Conservation (phyloP, 2,113 vertebrate species). For the Oceanites oceanicus region DNA sequence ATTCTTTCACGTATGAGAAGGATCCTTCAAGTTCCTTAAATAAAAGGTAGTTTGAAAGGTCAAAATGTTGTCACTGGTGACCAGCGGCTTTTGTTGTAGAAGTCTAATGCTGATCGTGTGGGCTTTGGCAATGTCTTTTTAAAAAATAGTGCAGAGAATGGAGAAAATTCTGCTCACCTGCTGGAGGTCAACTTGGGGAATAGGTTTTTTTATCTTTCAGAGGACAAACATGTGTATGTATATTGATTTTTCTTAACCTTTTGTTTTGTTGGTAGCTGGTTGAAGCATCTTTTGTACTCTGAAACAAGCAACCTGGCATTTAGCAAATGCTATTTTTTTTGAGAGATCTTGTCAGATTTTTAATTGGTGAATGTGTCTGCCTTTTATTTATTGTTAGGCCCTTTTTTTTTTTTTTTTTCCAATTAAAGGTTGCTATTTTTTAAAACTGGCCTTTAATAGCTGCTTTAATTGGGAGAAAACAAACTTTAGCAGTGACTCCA, state of each 20-base stretch:
- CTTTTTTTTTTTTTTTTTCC: conserved; percentile 68
- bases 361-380: conserved; percentile 70
- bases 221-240: not conserved
- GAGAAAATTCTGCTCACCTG: not conserved
- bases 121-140: not conserved
- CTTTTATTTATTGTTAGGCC: conserved; percentile 48
- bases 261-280: conserved; percentile 53
- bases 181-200: not conserved
- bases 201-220: not conserved
- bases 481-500: conserved; percentile 48
- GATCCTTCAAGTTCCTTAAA: not conserved
- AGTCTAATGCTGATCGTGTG: not conserved
- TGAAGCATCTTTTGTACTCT: conserved; percentile 31
- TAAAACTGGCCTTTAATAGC: conserved; percentile 51
- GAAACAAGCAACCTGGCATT: conserved; percentile 62
- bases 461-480: conserved; percentile 68
- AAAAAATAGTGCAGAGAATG: not conserved
- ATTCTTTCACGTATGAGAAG: not conserved
- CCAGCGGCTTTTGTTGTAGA: not conserved
- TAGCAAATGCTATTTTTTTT: conserved; percentile 47
- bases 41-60: not conserved
- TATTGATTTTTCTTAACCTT: conserved; percentile 63
- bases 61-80: not conserved
- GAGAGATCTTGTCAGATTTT: conserved; percentile 66
- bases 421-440: conserved; percentile 60